Conservation (phyloP, 1,140 invertebrate species). For the Myzus persicae region DNA sequence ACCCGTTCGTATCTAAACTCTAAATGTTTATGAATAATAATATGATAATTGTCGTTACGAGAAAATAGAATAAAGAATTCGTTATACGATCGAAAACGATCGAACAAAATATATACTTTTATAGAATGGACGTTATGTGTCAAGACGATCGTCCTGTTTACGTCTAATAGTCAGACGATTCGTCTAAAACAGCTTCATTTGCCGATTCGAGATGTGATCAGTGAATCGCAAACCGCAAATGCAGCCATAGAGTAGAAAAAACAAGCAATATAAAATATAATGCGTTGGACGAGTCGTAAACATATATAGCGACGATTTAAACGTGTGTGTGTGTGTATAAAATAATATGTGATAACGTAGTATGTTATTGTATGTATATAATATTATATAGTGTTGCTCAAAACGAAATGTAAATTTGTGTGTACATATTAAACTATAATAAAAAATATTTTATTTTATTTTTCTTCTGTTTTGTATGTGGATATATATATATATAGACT, state of each 20-base stretch:
- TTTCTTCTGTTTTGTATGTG: background rate
- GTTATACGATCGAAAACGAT: background rate
- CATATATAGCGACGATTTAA: too few species aligned
- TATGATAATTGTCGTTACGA: background rate
- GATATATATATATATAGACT: background rate
- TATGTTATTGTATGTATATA: background rate
- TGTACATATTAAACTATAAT: background rate
- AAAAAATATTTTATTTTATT: background rate
- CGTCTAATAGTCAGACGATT: background rate
- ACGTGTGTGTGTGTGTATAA: too few species aligned
- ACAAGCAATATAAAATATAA: too few species aligned
- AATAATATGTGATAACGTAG: background rate
- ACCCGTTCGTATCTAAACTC: background rate
- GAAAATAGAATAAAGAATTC: background rate
- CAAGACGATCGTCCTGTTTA: background rate
- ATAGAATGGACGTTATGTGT: background rate
- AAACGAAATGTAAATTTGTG: conserved; percentile 10
- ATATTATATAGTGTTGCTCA: background rate
- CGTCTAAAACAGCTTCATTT: background rate
- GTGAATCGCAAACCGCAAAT: too few species aligned
- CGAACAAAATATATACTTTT: background rate
- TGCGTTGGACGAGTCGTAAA: too few species aligned
- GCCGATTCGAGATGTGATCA: background rate
- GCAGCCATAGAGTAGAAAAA: too few species aligned
- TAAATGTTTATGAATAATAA: background rate